Evolutionary conservation across 2,113 vertebrate genomes (phyloP).

Genomic region (Hiodon alosoides): DNA sequence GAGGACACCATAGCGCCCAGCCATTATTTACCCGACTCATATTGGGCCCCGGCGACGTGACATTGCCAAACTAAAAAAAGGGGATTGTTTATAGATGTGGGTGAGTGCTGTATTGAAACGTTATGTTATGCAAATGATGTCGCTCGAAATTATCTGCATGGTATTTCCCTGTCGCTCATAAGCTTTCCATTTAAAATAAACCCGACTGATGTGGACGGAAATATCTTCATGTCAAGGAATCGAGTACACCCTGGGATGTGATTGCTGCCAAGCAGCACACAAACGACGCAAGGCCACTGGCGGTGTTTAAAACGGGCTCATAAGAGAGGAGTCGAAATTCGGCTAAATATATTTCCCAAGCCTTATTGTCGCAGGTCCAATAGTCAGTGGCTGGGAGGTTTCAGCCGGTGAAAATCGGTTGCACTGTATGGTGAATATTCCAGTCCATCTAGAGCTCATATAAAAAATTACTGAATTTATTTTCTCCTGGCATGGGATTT

Average conservation of each 20-base stretch:
- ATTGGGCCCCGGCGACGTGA: background rate
- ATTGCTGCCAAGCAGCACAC: background rate
- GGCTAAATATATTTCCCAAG: background rate
- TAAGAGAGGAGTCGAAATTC: background rate
- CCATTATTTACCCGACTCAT: background rate
- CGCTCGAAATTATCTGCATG: too few relatives aligned
- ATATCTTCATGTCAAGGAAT: background rate
- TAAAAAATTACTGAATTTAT: too few relatives aligned
- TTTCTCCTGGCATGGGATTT: too few relatives aligned
- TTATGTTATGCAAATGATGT: too few relatives aligned
- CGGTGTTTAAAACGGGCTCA: background rate
- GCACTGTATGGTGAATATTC: background rate
- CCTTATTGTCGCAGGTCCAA: background rate
- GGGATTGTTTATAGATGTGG: too few relatives aligned
- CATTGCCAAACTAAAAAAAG: too few relatives aligned
- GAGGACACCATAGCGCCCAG: background rate
- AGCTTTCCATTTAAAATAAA: background rate
- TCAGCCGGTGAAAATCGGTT: background rate
- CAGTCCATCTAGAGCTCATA: too few relatives aligned
- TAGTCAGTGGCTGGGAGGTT: background rate
- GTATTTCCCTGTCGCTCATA: background rate
- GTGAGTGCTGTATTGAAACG: too few relatives aligned
- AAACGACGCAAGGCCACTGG: background rate
- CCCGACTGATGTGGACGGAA: background rate
- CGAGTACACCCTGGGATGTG: background rate